A percentile compares a stretch with the other conserved stretches of the same genome.
These are phyloP conservation scores for Alligator mississippiensis DNA, from an alignment of 2,113 vertebrate genomes.

Conservation along the genomic window DNA sequence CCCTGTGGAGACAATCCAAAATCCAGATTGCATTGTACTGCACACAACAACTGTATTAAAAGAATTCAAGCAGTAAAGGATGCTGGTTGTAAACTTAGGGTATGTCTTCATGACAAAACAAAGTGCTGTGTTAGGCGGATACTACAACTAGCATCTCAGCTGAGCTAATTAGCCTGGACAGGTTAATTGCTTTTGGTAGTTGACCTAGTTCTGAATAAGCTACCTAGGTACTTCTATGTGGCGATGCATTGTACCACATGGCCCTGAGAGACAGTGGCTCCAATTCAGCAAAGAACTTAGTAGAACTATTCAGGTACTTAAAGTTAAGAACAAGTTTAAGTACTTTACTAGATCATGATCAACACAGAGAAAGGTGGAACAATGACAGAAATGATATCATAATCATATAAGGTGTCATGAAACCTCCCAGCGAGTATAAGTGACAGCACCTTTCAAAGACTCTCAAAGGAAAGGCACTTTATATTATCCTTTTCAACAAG, in stretches of 20 bases:
- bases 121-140: no score
- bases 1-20: neutral
- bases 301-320: neutral
- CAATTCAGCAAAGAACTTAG: neutral
- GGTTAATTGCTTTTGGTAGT: no score
- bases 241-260: no score
- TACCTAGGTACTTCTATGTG: no score
- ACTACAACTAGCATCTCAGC: no score
- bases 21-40: neutral
- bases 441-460: neutral
- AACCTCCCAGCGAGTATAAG: slow-evolving; percentile 18
- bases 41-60: neutral
- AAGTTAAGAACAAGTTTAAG: neutral
- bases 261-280: neutral
- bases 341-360: neutral
- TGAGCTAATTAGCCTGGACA: no score
- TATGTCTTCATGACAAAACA: no score
- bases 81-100: neutral
- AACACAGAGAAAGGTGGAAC: neutral
- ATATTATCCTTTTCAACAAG: neutral
- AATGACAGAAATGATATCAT: neutral
- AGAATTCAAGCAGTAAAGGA: neutral
- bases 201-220: no score
- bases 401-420: neutral
- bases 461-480: neutral